Base-by-base conservation (phyloP, 2,113 vertebrate genomes). In the Miniopterus natalensis region DNA sequence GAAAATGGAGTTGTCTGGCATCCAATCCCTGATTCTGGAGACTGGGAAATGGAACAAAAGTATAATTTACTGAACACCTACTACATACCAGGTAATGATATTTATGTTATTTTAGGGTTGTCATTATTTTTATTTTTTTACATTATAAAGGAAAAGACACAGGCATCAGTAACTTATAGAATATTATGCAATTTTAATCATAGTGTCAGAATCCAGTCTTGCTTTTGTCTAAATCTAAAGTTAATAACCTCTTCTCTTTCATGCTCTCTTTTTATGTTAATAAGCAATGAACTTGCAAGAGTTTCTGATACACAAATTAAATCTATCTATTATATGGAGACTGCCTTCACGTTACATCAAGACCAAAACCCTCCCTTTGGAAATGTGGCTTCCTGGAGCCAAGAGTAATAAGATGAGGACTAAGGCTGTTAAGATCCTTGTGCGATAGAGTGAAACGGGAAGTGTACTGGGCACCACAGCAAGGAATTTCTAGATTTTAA, bases 11-110 rank as follows among this genome's bases (percentile, higher is more conserved):
- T 80, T 81, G 47, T 80, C 88, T 94, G 90, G 42, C 71, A 84
- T 55, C 21, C 61, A 59, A 81, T n/a, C 9, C 51, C 29, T 70
- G 11, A 89, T 18, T 86, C 10, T 74, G 17, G 12, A 87, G 20
- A 66, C 45, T 71, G 57, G 71, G 51, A 94, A 94, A 84, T 63
- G 31, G 53, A 96, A 90, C 57, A 90, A 53, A 84, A 71, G 25
- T 55, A 66, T 45, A 93, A 77, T 77, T 95, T 92, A 87, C 27
- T 95, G 65, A 96, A 65, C 51, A 96, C 80, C 45, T 90, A n/a
- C 63, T 95, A 70, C 2, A 66, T 66, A 47, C 20, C 75, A 96
- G 53, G 25, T 90, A 80, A 77, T 95, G 63, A 45, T 18, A 84
- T 57, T 88, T 59, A 87, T 47, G 10, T 42, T 90, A n/a, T 47